Evolutionary conservation across 2,113 vertebrate species (phyloP).

Genomic region (Tricholaema leucomelas): DNA sequence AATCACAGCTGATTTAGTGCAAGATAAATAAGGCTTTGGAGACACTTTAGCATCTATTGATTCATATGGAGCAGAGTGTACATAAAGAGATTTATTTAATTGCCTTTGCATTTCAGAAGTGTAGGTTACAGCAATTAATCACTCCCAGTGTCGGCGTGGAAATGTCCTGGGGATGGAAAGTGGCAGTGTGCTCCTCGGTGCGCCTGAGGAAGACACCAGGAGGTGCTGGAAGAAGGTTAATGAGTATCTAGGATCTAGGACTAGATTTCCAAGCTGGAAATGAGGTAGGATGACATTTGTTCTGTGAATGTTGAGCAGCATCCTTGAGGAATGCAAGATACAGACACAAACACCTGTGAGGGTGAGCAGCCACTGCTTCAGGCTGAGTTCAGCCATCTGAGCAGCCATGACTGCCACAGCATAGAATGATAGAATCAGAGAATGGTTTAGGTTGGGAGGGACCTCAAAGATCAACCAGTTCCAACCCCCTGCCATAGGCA

Average conservation of each 20-base stretch:
- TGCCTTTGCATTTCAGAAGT: conserved; percentile 17
- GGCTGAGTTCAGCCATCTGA: fast-evolving
- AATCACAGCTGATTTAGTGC: conserved; percentile 26
- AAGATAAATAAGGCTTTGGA: conserved; percentile 30
- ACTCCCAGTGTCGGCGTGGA: not conserved
- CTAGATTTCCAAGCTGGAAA: not conserved
- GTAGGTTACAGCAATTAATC: conserved; percentile 6
- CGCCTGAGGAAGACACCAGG: not conserved
- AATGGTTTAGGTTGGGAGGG: too few relatives aligned
- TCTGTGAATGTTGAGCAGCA: fast-evolving
- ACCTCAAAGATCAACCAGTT: too few relatives aligned
- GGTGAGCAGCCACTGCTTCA: fast-evolving
- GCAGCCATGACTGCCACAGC: too few relatives aligned
- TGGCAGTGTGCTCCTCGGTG: not conserved
- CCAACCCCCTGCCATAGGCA: too few relatives aligned
- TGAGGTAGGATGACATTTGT: fast-evolving
- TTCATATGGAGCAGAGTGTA: not conserved
- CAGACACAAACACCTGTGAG: fast-evolving
- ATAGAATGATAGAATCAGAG: too few relatives aligned
- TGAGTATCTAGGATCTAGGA: fast-evolving
- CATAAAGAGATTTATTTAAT: conserved; percentile 11
- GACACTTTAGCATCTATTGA: not conserved
- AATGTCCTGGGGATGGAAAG: not conserved
- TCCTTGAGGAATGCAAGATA: fast-evolving
- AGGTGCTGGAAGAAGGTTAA: not conserved